Evolutionary conservation across 2,888 invertebrate species (phyloP).

Genomic region (Drosophila seclusa): DNA sequence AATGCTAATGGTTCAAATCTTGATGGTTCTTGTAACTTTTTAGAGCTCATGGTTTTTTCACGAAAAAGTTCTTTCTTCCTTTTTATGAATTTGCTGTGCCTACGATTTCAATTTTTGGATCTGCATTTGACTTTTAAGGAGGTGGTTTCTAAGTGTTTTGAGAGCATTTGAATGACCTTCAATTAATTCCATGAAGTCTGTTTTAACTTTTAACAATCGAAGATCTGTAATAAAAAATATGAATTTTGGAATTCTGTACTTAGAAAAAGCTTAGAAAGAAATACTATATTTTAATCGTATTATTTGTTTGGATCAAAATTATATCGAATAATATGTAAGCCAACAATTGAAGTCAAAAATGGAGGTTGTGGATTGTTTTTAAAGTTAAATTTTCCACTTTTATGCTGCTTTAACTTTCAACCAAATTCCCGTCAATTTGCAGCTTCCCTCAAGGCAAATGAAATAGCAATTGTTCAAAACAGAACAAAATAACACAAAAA

Average conservation of each 20-base stretch:
- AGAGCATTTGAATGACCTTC: constrained; percentile 31
- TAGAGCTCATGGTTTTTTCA: constrained; percentile 35
- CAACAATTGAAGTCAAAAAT: not conserved
- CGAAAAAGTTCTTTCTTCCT: constrained; percentile 36
- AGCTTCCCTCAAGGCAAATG: constrained; percentile 52
- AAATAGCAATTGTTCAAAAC: constrained; percentile 42
- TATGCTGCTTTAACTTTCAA: not conserved
- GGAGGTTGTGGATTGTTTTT: not conserved
- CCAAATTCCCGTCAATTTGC: constrained; percentile 6
- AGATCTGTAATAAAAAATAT: not conserved
- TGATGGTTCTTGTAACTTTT: constrained; percentile 40
- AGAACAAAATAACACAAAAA: constrained; percentile 21
- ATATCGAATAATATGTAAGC: not conserved
- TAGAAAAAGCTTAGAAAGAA: not conserved
- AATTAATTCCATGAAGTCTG: constrained; percentile 15
- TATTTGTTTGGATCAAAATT: not conserved
- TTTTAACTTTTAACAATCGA: not conserved
- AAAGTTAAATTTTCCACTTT: not conserved
- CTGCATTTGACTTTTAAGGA: constrained; percentile 8
- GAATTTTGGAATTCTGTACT: not conserved
- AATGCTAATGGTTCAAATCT: constrained; percentile 31
- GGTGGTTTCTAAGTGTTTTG: not conserved
- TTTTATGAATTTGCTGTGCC: not conserved
- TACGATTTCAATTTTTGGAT: not conserved
- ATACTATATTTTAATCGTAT: not conserved